phyloP scores from a whole-genome alignment of 2,113 vertebrate genomes.

The Scortum barcoo region DNA sequence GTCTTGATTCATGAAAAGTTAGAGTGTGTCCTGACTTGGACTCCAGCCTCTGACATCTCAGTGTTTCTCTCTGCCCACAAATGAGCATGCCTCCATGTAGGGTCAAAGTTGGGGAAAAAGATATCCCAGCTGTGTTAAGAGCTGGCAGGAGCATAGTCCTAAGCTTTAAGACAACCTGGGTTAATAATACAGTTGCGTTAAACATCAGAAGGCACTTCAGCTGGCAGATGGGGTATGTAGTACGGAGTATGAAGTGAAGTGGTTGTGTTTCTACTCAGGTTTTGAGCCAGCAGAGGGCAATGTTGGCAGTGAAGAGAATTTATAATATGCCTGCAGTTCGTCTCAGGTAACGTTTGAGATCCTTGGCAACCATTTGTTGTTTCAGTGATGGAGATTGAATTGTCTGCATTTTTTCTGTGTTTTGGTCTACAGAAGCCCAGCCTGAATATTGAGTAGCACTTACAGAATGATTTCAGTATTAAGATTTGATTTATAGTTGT shows the following conservation, averaged over 20 bases:
- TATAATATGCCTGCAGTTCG: not conserved
- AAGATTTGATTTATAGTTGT: not conserved
- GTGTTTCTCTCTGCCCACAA: not conserved
- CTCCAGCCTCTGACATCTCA: conserved; percentile 28
- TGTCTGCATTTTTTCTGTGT: not conserved
- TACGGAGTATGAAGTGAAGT: not conserved
- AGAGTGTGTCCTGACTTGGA: conserved; percentile 11
- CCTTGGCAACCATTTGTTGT: not conserved
- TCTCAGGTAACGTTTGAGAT: not conserved
- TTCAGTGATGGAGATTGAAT: not conserved
- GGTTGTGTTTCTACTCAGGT: not conserved
- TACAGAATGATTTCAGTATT: not conserved
- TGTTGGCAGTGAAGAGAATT: conserved; percentile 30
- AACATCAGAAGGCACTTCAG: not conserved
- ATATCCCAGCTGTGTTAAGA: not conserved
- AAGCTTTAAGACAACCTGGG: not conserved
- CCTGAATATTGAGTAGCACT: not conserved
- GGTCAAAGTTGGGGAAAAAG: not conserved
- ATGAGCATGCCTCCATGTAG: not conserved
- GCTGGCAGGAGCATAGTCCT: not conserved
- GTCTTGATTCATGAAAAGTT: not conserved
- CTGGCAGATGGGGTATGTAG: not conserved
- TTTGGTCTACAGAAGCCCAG: not conserved
- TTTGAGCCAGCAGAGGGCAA: conserved; percentile 60
- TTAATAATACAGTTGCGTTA: not conserved